These are phyloP conservation scores for Anoplius nigerrimus DNA, from an alignment of 2,888 invertebrate species.

Conservation along the genomic window DNA sequence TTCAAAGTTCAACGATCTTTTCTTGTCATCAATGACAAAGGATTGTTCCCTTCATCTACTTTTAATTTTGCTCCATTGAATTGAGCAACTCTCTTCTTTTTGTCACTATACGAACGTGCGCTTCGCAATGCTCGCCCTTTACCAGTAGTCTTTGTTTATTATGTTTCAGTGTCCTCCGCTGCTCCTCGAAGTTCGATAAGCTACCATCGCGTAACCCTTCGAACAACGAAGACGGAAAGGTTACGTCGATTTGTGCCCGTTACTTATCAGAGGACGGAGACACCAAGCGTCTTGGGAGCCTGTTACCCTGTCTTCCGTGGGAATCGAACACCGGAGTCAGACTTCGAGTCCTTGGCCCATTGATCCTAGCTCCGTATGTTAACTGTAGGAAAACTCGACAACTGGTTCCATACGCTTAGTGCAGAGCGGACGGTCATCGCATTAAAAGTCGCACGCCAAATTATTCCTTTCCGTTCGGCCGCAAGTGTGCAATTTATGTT, in stretches of 20 bases:
- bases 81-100: no score
- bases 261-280: slow-evolving; percentile 48
- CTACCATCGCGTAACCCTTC: neutral
- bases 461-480: no score
- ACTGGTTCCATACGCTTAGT: no score
- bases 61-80: no score
- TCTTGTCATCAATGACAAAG: no score
- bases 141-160: slow-evolving; percentile 2
- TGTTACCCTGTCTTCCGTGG: slow-evolving; percentile 53
- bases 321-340: slow-evolving; percentile 48
- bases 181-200: neutral
- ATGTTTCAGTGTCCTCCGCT: neutral
- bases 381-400: slow-evolving; percentile 13
- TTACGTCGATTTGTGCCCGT: slow-evolving; percentile 43
- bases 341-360: slow-evolving; percentile 58
- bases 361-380: slow-evolving; percentile 45
- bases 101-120: no score
- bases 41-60: no score
- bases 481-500: no score
- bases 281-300: slow-evolving; percentile 27
- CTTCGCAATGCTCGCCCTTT: neutral
- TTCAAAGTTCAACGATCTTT: no score
- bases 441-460: no score
- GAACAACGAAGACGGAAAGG: slow-evolving; percentile 28
- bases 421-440: no score